phyloP scores from a whole-genome alignment of 2,888 invertebrate species.

The Acronicta leporina region DNA sequence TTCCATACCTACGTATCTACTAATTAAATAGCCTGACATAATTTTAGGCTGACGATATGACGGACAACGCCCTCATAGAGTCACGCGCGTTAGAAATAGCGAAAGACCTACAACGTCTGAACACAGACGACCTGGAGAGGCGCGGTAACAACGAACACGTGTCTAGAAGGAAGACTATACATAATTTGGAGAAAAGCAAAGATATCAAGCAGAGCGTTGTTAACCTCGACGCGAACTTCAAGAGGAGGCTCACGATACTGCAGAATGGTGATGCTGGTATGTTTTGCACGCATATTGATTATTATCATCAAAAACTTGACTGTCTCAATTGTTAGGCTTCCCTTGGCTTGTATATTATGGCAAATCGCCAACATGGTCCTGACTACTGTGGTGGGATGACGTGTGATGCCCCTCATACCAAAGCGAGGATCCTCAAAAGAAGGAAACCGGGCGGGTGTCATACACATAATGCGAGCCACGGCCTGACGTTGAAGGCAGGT shows the following conservation, averaged over 20 bases:
- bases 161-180: conserved; percentile 94
- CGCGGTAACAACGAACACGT: conserved; percentile 92
- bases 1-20: no score
- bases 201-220: conserved; percentile 94
- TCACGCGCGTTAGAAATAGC: conserved; percentile 97
- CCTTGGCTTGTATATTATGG: no score
- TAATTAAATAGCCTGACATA: neutral
- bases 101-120: conserved; percentile 94
- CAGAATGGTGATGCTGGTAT: conserved; percentile 91
- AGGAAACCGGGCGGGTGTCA: no score
- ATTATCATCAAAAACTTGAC: no score
- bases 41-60: conserved; percentile 93
- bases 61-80: conserved; percentile 94
- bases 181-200: conserved; percentile 95
- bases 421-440: no score
- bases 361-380: no score
- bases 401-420: no score
- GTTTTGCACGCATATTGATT: conserved; percentile 11
- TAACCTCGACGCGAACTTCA: conserved; percentile 98
- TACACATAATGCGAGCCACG: no score
- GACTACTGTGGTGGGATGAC: no score
- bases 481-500: no score
- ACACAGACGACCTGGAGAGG: conserved; percentile 93
- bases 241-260: conserved; percentile 95
- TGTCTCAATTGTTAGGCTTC: no score